A percentile compares a stretch with the other conserved stretches of the same genome.
phyloP scores from a whole-genome alignment of 2,888 invertebrate species.

The Lithophane ornitopus region DNA sequence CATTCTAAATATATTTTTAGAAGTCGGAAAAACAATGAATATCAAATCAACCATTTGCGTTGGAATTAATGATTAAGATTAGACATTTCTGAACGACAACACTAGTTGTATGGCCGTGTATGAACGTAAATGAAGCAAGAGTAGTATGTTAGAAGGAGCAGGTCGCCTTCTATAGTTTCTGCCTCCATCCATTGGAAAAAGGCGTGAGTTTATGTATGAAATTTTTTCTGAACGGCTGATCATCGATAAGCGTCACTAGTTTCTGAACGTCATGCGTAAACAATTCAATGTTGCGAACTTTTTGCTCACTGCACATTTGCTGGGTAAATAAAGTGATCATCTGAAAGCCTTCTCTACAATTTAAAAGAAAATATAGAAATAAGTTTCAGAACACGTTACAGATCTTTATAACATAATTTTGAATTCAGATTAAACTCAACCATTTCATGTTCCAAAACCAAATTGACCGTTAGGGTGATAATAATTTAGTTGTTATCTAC shows the following conservation, averaged over 20 bases:
- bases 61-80: neutral
- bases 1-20: neutral
- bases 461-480: neutral
- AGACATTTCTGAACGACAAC: slow-evolving; percentile 26
- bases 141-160: neutral
- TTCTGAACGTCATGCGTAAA: slow-evolving; percentile 50
- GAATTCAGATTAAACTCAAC: neutral
- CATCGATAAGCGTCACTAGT: slow-evolving; percentile 21
- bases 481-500: too few relatives aligned
- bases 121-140: neutral
- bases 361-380: neutral
- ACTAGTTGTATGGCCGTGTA: neutral
- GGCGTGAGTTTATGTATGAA: neutral
- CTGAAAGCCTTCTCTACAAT: neutral
- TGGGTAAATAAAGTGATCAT: slow-evolving; percentile 12
- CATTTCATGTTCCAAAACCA: neutral
- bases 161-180: neutral
- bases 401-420: neutral
- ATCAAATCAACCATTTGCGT: neutral
- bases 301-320: neutral
- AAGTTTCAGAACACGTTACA: neutral
- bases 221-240: slow-evolving; percentile 39
- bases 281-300: slow-evolving; percentile 49
- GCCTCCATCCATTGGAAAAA: neutral
- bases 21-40: neutral